Evolutionary conservation across 92 coral and sea anemone genomes (phyloP).

Genomic region (Porites divaricata): DNA sequence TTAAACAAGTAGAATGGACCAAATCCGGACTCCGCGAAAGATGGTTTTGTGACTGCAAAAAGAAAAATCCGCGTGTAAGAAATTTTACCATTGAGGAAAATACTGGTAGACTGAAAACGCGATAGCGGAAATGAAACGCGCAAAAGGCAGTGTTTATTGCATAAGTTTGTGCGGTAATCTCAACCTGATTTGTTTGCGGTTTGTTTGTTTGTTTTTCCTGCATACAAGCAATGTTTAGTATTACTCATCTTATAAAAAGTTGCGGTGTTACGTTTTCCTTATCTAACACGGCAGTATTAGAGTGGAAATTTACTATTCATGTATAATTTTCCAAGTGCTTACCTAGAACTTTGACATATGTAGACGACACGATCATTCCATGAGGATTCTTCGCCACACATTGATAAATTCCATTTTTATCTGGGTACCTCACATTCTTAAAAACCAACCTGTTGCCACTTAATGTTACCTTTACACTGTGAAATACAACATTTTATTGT

Average conservation of each 20-base stretch:
- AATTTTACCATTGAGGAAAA: background rate
- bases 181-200: no score
- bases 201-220: no score
- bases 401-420: constrained; percentile 68
- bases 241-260: no score
- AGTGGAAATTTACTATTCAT: no score
- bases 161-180: no score
- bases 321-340: background rate
- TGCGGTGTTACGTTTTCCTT: no score
- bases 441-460: background rate
- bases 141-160: no score
- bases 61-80: background rate
- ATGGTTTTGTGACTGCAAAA: constrained; percentile 69
- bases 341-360: constrained; percentile 63
- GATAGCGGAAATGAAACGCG: no score
- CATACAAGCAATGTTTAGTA: no score
- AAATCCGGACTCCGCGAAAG: constrained; percentile 47
- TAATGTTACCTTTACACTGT: background rate
- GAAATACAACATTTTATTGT: background rate
- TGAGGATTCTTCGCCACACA: constrained; percentile 75
- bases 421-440: background rate
- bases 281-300: background rate
- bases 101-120: no score
- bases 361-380: constrained; percentile 69
- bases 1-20: constrained; percentile 85